A percentile compares a stretch with the other conserved stretches of the same genome.
These are phyloP conservation scores for Apis dorsata DNA, from an alignment of 1,140 invertebrate species.

Conservation along the genomic window DNA sequence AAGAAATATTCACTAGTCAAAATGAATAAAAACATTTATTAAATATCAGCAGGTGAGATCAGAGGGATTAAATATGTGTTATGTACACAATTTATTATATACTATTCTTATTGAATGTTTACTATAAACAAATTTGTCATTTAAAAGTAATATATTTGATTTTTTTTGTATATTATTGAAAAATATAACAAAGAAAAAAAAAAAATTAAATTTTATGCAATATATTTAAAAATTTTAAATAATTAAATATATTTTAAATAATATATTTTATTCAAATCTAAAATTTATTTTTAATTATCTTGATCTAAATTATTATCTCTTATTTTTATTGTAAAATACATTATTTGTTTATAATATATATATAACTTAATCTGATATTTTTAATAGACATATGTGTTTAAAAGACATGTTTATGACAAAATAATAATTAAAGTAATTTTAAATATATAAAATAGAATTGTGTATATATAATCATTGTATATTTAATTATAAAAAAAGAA, in stretches of 20 bases:
- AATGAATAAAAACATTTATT: slow-evolving; percentile 48
- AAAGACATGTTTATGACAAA: not conserved
- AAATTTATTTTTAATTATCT: not conserved
- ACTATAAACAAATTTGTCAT: slow-evolving; percentile 66
- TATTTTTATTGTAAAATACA: not conserved
- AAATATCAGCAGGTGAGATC: slow-evolving; percentile 48
- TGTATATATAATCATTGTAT: slow-evolving; percentile 25
- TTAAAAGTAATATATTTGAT: slow-evolving; percentile 50
- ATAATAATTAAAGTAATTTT: slow-evolving; percentile 41
- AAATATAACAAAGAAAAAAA: slow-evolving; percentile 10
- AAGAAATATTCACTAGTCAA: slow-evolving; percentile 27
- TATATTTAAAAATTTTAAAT: not conserved
- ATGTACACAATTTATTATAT: slow-evolving; percentile 75
- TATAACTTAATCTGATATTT: not conserved
- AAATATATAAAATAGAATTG: slow-evolving; percentile 14
- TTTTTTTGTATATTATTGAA: slow-evolving; percentile 16
- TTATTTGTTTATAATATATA: slow-evolving; percentile 6
- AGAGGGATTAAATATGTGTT: slow-evolving; percentile 67
- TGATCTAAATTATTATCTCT: not conserved
- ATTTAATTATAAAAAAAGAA: slow-evolving; percentile 23
- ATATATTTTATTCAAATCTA: not conserved
- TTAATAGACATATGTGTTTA: slow-evolving; percentile 11
- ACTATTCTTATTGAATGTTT: slow-evolving; percentile 73
- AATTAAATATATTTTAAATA: not conserved
- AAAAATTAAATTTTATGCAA: slow-evolving; percentile 18